phyloP scores from a whole-genome alignment of 2,888 invertebrate species.

The Heliconius ethilla region DNA sequence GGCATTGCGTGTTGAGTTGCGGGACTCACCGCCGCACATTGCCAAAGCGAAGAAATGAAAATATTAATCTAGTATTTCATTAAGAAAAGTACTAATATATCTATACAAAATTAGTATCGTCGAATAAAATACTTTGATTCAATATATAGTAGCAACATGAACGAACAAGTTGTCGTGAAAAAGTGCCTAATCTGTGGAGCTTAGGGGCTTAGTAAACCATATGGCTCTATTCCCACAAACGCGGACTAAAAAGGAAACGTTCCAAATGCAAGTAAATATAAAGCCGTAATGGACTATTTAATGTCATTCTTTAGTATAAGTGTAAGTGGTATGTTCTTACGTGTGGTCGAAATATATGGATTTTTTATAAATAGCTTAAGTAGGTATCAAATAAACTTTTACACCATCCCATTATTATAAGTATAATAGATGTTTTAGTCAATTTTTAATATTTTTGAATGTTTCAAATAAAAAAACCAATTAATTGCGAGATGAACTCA shows the following conservation, averaged over 20 bases:
- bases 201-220: constrained; percentile 31
- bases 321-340: background rate
- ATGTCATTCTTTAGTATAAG: constrained; percentile 7
- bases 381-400: no score
- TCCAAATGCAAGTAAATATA: constrained; percentile 15
- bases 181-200: constrained; percentile 31
- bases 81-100: no score
- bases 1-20: no score
- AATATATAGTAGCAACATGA: background rate
- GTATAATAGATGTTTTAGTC: no score
- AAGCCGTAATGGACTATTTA: constrained; percentile 6
- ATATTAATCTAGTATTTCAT: no score
- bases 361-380: background rate
- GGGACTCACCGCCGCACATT: no score
- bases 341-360: background rate
- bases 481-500: no score
- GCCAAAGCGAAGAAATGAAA: no score
- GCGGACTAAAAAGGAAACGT: constrained; percentile 21
- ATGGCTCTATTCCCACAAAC: constrained; percentile 30
- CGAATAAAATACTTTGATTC: background rate
- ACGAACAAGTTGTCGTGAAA: constrained; percentile 18
- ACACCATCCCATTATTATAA: no score
- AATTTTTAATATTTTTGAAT: no score
- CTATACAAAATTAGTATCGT: background rate
- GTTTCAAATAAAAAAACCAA: no score